Conservation (phyloP, 1,140 invertebrate species). For the Arion vulgaris region DNA sequence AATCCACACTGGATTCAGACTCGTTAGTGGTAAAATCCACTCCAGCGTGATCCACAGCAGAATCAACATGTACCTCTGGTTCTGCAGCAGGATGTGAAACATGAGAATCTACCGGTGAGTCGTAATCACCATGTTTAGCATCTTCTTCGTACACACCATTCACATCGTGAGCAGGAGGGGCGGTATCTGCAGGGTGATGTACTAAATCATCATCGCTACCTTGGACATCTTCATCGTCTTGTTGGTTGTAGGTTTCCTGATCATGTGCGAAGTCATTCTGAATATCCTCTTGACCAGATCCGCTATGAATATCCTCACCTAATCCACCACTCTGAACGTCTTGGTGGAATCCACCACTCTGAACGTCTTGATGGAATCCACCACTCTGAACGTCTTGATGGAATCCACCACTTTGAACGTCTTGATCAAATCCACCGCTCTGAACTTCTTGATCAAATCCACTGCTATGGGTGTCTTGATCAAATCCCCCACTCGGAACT, state of each 20-base stretch:
- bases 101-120: not conserved
- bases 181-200: not conserved
- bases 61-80: not conserved
- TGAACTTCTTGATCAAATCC: not conserved
- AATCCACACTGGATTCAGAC: conserved; percentile 16
- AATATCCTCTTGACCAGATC: not conserved
- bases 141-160: not conserved
- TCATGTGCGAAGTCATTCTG: not conserved
- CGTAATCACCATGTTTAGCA: not conserved
- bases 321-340: not conserved
- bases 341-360: too few relatives aligned
- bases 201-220: not conserved
- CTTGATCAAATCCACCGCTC: not conserved
- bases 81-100: not conserved
- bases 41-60: not conserved
- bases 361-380: not conserved
- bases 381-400: not conserved
- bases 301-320: not conserved
- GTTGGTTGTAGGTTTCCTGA: not conserved
- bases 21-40: not conserved
- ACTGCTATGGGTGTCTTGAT: not conserved
- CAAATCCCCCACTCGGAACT: too few relatives aligned
- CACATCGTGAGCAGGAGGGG: not conserved
- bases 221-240: not conserved
- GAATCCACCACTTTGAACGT: not conserved